phyloP scores from a whole-genome alignment of 1,140 invertebrate species.

The Paraescarpia echinospica region DNA sequence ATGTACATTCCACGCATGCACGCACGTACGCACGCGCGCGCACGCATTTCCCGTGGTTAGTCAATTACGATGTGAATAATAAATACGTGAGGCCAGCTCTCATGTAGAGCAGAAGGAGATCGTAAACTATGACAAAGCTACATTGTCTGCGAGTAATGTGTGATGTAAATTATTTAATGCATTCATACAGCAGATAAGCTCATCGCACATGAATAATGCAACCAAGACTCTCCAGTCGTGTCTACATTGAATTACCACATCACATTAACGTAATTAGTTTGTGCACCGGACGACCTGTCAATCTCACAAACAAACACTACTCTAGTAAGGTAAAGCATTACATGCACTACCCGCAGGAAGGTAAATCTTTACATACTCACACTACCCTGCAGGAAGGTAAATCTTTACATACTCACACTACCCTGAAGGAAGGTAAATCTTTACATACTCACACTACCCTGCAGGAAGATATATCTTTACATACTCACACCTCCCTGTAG shows the following conservation, averaged over 20 bases:
- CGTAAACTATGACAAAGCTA: constrained; percentile 1
- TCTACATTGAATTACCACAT: background rate
- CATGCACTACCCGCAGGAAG: no score
- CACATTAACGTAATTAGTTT: background rate
- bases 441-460: no score
- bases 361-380: background rate
- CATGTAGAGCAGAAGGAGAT: background rate
- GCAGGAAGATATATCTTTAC: no score
- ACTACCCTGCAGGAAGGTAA: background rate
- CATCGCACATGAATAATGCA: background rate
- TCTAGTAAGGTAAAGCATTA: background rate
- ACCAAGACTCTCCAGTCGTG: background rate
- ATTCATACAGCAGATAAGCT: background rate
- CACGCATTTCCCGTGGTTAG: background rate
- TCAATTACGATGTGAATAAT: background rate
- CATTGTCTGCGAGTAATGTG: background rate
- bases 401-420: background rate
- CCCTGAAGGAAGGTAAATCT: no score
- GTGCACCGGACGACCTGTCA: background rate
- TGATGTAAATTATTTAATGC: background rate
- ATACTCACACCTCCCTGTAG: no score
- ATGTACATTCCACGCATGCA: background rate
- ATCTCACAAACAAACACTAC: background rate
- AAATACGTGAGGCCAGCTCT: background rate
- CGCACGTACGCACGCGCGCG: no score